phyloP scores from a whole-genome alignment of 2,797 vertebrate genomes.

The Phoxinus dragarum region DNA sequence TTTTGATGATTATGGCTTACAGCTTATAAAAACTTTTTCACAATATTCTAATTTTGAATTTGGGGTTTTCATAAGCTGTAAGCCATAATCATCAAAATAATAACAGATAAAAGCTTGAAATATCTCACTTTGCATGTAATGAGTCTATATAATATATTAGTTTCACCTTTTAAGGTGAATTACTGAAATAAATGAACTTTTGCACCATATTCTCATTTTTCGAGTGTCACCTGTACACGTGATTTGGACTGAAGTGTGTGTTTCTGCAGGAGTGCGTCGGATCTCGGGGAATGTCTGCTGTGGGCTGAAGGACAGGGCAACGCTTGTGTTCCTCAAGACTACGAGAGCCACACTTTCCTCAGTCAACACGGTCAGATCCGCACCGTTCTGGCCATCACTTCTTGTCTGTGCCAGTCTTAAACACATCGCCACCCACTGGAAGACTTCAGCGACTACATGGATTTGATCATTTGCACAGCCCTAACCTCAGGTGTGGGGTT shows the following conservation, averaged over 20 bases:
- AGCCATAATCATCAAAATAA: too few relatives aligned
- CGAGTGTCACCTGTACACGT: too few relatives aligned
- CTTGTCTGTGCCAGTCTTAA: conserved; percentile 74
- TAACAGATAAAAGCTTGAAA: too few relatives aligned
- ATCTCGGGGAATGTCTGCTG: conserved; percentile 68
- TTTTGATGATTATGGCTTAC: too few relatives aligned
- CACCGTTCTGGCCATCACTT: conserved; percentile 73
- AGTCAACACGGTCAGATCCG: conserved; percentile 68
- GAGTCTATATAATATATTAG: too few relatives aligned
- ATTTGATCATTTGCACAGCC: background rate
- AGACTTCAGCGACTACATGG: background rate
- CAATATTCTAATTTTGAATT: too few relatives aligned
- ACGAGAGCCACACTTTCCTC: conserved; percentile 71
- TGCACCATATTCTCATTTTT: too few relatives aligned
- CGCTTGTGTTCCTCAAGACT: conserved; percentile 70
- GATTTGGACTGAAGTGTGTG: background rate
- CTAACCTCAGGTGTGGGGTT: background rate
- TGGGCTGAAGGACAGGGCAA: conserved; percentile 72
- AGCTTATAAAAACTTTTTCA: too few relatives aligned
- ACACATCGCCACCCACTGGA: conserved; percentile 59
- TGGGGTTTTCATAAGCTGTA: too few relatives aligned
- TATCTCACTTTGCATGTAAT: too few relatives aligned
- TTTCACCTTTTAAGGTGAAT: too few relatives aligned
- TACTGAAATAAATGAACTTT: too few relatives aligned
- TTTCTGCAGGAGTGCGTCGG: conserved; percentile 70